Base-by-base conservation (phyloP, 2,113 vertebrate genomes). In the Zingel zingel region DNA sequence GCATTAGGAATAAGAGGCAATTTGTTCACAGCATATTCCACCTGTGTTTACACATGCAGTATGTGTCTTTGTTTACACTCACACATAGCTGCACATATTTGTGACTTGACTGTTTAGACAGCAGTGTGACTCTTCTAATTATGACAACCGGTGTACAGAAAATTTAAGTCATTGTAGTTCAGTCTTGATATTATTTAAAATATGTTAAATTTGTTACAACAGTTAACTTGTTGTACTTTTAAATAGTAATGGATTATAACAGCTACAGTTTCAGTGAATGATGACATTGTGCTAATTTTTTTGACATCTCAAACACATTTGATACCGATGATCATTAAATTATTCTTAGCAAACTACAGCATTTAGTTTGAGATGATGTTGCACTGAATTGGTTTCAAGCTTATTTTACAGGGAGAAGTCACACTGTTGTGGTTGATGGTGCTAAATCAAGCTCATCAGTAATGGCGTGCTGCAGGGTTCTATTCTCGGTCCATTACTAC, bases 1-100 rank as follows among this genome's bases (percentile, higher is more conserved):
- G 50, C 62, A 57, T 15, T 16, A 77, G 62, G 51, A 76, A 78
- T 57, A 74, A 61, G 54, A 63, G 30, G 50, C 81, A 77, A 16
- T 86, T 88, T 86, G 68, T 70, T 69, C 61, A 47, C 63, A 58
- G 61, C n/a, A 51, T 33, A 76, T 74, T 73, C 83, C 83, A 68
- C 71, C 18, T 86, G 63, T 89, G 76, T 90, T 90, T 86, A 84
- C 77, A 77, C 84, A 90, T 90, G 79, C 70, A 36, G 48, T 47
- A 51, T 68, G 23, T 66, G 47, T 62, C 43, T 80, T 47, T 88
- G 84, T 88, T 87, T 81, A 80, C 76, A 45, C 70, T 74, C 5
- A 62, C 10, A 62, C 18, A 62, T 27, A 74, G 78, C 47, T 25
- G 73, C 51, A 45, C 27, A 48, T 36, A 39, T 67, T 70, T 67